Evolutionary conservation across 2,113 vertebrate species (phyloP).

Genomic region (Rhineura floridana): DNA sequence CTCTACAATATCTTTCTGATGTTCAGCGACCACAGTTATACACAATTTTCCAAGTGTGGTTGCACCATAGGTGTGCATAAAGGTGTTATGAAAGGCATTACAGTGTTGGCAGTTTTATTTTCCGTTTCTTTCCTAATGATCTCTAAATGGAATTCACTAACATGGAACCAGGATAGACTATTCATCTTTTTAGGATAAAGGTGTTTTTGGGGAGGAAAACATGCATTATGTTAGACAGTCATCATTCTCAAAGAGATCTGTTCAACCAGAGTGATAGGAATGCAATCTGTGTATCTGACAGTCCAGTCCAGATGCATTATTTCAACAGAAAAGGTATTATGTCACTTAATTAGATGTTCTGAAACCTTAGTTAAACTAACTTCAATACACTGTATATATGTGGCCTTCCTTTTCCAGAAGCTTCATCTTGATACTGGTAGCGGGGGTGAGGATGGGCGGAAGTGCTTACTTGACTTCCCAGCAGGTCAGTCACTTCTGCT

Average conservation of each 20-base stretch:
- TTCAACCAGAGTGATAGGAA: not conserved
- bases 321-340: not conserved
- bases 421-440: not conserved
- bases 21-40: too few species aligned
- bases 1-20: too few species aligned
- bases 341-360: accelerated
- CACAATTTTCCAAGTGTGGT: too few species aligned
- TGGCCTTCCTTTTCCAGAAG: not conserved
- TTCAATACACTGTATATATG: not conserved
- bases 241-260: not conserved
- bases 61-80: too few species aligned
- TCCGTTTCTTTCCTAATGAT: not conserved
- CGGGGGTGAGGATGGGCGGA: too few species aligned
- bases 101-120: too few species aligned
- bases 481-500: too few species aligned
- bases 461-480: too few species aligned
- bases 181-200: slow-evolving; percentile 15
- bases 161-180: not conserved
- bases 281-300: slow-evolving; percentile 4
- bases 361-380: slow-evolving; percentile 2
- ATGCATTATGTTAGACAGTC: slow-evolving; percentile 7
- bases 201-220: slow-evolving; percentile 7
- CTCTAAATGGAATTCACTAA: slow-evolving; percentile 3
- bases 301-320: not conserved
- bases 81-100: too few species aligned